Evolutionary conservation across 1,140 invertebrate species (phyloP).

Genomic region (Heterodera schachtii): DNA sequence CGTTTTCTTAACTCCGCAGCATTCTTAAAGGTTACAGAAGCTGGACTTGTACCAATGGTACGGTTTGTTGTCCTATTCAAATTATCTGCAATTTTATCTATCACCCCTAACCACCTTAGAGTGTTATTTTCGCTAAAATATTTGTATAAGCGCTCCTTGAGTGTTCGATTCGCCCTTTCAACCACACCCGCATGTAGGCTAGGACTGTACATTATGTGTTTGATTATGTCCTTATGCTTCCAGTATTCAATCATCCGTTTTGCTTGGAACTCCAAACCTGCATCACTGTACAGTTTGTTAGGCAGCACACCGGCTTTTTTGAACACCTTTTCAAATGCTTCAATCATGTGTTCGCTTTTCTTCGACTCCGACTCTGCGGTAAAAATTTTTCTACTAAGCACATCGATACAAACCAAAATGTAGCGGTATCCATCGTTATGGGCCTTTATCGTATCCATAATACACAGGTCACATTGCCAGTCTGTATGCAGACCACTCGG

Average conservation of each 20-base stretch:
- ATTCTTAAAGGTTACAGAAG: neutral
- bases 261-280: neutral
- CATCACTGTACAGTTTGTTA: neutral
- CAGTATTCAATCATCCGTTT: neutral
- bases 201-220: neutral
- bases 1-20: neutral
- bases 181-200: neutral
- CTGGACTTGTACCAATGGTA: neutral
- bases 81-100: neutral
- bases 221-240: neutral
- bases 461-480: slow-evolving; percentile 41
- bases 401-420: slow-evolving; percentile 35
- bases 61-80: neutral
- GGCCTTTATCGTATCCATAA: slow-evolving; percentile 21
- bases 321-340: slow-evolving; percentile 2
- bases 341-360: slow-evolving; percentile 29
- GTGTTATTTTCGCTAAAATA: slow-evolving; percentile 10
- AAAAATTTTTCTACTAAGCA: slow-evolving; percentile 38
- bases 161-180: neutral
- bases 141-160: neutral
- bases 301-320: neutral
- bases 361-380: slow-evolving; percentile 19
- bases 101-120: neutral
- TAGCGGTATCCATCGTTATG: slow-evolving; percentile 39
- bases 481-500: slow-evolving; percentile 38